Evolutionary conservation across 2,888 invertebrate species (phyloP).

Genomic region (Lasioglossum marginatum): DNA sequence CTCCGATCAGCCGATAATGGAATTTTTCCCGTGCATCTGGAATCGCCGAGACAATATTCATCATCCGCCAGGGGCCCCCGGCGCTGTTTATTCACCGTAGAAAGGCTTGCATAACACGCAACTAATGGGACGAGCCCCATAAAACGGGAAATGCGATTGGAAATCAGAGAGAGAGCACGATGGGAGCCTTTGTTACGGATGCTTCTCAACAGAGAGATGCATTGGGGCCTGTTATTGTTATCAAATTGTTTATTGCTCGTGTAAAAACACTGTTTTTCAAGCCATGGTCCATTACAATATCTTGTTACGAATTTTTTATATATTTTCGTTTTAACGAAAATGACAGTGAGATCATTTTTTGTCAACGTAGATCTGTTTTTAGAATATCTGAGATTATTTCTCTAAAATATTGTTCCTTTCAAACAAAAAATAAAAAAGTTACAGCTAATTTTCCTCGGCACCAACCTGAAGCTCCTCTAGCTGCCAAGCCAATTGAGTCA

Average conservation of each 20-base stretch:
- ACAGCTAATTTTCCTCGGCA: not conserved
- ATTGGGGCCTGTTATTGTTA: not conserved
- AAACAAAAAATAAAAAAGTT: not conserved
- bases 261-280: not conserved
- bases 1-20: conserved; percentile 6
- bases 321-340: too few relatives aligned
- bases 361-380: not conserved
- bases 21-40: not conserved
- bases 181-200: not conserved
- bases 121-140: conserved; percentile 44
- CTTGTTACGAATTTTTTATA: too few relatives aligned
- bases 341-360: not conserved
- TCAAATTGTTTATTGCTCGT: not conserved
- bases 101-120: conserved; percentile 38
- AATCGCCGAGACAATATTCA: not conserved
- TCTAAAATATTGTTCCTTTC: not conserved
- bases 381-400: not conserved
- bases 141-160: not conserved
- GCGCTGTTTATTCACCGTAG: conserved; percentile 6
- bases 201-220: not conserved
- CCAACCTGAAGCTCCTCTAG: too few relatives aligned
- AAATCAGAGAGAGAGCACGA: not conserved
- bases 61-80: not conserved
- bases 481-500: too few relatives aligned
- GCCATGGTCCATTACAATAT: not conserved